Percentiles rank a stretch among this genome's conserved stretches.
phyloP scores from a whole-genome alignment of 2,888 invertebrate species.

The Hesperia comma region DNA sequence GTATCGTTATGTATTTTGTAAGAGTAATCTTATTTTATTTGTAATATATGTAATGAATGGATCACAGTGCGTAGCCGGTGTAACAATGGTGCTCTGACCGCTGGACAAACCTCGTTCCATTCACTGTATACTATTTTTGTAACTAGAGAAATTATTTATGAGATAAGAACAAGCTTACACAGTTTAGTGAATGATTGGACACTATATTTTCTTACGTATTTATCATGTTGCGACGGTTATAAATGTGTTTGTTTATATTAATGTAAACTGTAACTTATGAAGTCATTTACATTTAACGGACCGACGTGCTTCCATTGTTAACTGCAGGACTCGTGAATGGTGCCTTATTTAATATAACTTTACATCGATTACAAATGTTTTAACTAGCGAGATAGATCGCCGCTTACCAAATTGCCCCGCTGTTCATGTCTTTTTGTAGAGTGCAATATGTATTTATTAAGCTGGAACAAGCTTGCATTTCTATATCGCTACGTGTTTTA shows the following conservation, averaged over 20 bases:
- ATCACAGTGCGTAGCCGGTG: conserved; percentile 62
- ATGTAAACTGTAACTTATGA: conserved; percentile 68
- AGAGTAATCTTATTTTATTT: conserved; percentile 74
- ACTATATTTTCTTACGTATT: conserved; percentile 83
- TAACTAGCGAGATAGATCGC: conserved; percentile 43
- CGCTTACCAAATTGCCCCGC: conserved; percentile 18
- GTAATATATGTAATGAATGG: conserved; percentile 79
- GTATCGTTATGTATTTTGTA: conserved; percentile 83
- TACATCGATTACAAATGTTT: conserved; percentile 47
- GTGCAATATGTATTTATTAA: conserved; percentile 78
- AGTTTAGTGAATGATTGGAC: conserved; percentile 72
- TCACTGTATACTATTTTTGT: conserved; percentile 82
- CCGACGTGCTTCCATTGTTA: conserved; percentile 56
- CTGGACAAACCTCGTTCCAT: conserved; percentile 58
- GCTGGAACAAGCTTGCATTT: conserved; percentile 44
- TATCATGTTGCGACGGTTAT: conserved; percentile 78
- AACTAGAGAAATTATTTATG: conserved; percentile 84
- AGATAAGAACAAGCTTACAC: conserved; percentile 78
- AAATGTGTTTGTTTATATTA: conserved; percentile 72
- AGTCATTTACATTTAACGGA: conserved; percentile 56
- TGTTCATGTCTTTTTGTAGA: conserved; percentile 54
- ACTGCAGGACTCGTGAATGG: conserved; percentile 62
- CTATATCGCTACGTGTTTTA: conserved; percentile 37
- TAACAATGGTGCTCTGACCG: conserved; percentile 62
- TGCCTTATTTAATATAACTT: conserved; percentile 65